Evolutionary conservation across 2,797 vertebrate species (phyloP).

Genomic region (Crocidura indochinensis): DNA sequence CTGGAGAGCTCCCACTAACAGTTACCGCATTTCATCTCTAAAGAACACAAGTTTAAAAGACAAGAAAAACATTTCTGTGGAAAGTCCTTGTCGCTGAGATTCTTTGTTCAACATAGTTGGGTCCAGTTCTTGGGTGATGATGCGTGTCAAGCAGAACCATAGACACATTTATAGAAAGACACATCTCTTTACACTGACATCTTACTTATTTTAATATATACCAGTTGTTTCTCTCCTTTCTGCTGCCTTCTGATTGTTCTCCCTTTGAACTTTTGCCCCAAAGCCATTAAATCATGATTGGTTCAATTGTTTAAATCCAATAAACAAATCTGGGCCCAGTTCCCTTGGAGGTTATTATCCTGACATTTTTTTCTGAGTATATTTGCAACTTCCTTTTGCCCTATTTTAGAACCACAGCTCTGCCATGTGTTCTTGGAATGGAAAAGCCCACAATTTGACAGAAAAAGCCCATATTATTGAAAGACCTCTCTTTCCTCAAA

Average conservation of each 20-base stretch:
- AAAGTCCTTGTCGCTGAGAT: conserved; percentile 52
- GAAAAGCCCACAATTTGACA: conserved; percentile 64
- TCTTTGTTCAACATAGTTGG: conserved; percentile 71
- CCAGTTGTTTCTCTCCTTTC: conserved; percentile 70
- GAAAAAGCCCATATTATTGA: conserved; percentile 65
- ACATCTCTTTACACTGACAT: conserved; percentile 70
- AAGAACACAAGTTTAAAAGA: conserved; percentile 44
- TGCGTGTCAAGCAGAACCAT: conserved; percentile 51
- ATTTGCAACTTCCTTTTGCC: conserved; percentile 74
- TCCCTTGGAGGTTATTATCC: conserved; percentile 67
- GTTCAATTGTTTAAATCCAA: conserved; percentile 86
- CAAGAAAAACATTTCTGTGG: conserved; percentile 56
- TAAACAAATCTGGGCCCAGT: conserved; percentile 81
- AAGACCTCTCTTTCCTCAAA: conserved; percentile 69
- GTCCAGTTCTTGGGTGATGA: conserved; percentile 66
- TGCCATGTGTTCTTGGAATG: conserved; percentile 55
- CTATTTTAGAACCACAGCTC: conserved; percentile 47
- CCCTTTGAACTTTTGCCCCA: conserved; percentile 84
- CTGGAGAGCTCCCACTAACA: conserved; percentile 60
- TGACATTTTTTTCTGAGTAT: conserved; percentile 72
- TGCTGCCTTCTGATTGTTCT: conserved; percentile 76
- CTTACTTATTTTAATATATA: conserved; percentile 83
- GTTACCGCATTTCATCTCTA: conserved; percentile 73
- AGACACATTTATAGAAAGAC: conserved; percentile 51
- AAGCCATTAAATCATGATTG: conserved; percentile 83